These are phyloP conservation scores for Macquaria australasica DNA, from an alignment of 2,113 vertebrate genomes.

Conservation along the genomic window DNA sequence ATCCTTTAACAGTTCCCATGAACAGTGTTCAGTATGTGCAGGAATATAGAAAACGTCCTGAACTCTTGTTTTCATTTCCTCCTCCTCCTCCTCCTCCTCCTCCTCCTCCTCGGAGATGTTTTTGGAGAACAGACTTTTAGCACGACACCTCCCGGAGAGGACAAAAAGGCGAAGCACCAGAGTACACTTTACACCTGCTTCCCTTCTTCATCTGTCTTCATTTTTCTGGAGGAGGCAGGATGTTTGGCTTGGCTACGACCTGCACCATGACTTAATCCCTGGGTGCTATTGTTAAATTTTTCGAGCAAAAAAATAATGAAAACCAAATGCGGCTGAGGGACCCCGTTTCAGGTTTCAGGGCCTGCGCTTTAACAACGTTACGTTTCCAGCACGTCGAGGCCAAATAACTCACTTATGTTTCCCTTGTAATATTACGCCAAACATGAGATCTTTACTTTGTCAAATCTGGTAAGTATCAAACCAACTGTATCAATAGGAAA, in stretches of 20 bases:
- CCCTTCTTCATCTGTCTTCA: conserved; percentile 80
- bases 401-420: conserved; percentile 83
- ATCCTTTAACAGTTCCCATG: conserved; percentile 50
- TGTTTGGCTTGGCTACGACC: conserved; percentile 84
- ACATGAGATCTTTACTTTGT: conserved; percentile 87
- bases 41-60: conserved; percentile 4
- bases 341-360: conserved; percentile 75
- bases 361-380: conserved; percentile 78
- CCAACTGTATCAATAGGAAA: conserved; percentile 84
- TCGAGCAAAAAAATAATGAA: conserved; percentile 81
- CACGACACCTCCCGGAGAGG: conserved; percentile 68
- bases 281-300: conserved; percentile 83
- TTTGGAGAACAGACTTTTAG: neutral
- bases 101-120: conserved; percentile 22
- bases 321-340: conserved; percentile 80
- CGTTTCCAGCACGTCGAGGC: conserved; percentile 77
- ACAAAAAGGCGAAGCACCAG: conserved; percentile 22
- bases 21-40: conserved; percentile 23
- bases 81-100: neutral
- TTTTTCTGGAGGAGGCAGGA: conserved; percentile 81
- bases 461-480: conserved; percentile 84
- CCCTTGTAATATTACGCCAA: conserved; percentile 84
- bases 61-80: conserved; percentile 17
- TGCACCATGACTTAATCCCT: conserved; percentile 84
- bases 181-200: conserved; percentile 83